Conservation (phyloP, 2,888 invertebrate genomes). For the Drosophila kambysellisi region DNA sequence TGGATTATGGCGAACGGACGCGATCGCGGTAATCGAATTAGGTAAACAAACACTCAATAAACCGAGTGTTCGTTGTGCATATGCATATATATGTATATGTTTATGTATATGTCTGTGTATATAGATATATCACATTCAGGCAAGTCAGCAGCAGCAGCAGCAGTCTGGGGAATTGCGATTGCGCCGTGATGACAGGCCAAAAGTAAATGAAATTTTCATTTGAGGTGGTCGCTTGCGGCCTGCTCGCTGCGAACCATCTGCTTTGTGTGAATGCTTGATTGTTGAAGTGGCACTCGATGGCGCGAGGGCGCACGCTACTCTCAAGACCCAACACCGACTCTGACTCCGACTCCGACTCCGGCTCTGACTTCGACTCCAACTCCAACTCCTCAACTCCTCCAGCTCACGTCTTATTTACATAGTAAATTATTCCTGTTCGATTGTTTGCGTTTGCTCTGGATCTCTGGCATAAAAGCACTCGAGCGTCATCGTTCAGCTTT, state of each 20-base stretch:
- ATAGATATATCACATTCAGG: constrained; percentile 36
- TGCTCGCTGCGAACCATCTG: constrained; percentile 63
- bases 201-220: constrained; percentile 78
- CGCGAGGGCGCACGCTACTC: constrained; percentile 79
- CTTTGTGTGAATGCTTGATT: constrained; percentile 81
- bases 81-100: constrained; percentile 31
- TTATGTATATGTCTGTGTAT: constrained; percentile 7
- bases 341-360: not conserved
- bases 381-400: constrained; percentile 10
- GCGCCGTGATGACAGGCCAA: constrained; percentile 75
- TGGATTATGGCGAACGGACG: constrained; percentile 79
- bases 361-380: not conserved
- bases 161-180: constrained; percentile 55
- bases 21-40: constrained; percentile 80
- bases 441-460: constrained; percentile 79
- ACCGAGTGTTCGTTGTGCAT: constrained; percentile 79
- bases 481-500: constrained; percentile 75
- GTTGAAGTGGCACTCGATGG: constrained; percentile 79
- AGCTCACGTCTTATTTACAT: constrained; percentile 76
- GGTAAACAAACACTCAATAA: constrained; percentile 79
- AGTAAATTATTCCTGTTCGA: constrained; percentile 82
- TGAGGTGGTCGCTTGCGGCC: constrained; percentile 73
- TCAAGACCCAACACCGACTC: constrained; percentile 33
- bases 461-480: constrained; percentile 76
- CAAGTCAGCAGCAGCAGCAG: constrained; percentile 36